A percentile compares a stretch with the other conserved stretches of the same genome.
phyloP scores from a whole-genome alignment of 2,113 vertebrate species.

The Equus przewalskii region DNA sequence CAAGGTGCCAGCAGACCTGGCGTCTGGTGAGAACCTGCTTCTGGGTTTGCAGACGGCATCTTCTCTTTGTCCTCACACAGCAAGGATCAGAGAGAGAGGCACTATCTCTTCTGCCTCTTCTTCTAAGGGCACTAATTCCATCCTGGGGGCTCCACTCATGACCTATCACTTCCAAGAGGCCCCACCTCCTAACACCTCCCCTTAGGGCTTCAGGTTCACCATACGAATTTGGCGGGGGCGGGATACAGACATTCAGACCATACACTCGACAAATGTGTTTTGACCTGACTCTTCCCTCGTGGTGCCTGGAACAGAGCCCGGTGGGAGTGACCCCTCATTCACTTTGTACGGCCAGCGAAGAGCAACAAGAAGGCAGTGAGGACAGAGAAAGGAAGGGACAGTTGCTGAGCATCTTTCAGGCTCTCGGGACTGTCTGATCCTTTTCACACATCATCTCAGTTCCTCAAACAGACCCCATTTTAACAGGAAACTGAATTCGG shows the following conservation, averaged over 20 bases:
- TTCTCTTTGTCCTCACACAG: neutral
- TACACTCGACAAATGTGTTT: neutral
- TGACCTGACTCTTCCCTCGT: too few species aligned
- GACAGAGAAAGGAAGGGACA: neutral
- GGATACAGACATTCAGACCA: neutral
- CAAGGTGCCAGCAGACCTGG: neutral
- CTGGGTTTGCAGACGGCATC: neutral
- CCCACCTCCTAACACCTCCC: too few species aligned
- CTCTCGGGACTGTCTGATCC: too few species aligned
- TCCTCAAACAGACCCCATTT: too few species aligned
- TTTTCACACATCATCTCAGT: too few species aligned
- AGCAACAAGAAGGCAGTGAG: neutral
- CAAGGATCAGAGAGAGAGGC: neutral
- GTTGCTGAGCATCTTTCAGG: neutral
- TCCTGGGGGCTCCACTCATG: neutral
- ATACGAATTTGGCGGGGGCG: too few species aligned
- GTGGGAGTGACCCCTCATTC: too few species aligned
- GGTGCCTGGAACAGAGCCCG: neutral
- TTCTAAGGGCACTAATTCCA: neutral
- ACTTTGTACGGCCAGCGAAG: neutral
- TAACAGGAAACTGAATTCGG: too few species aligned
- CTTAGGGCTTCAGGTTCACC: too few species aligned
- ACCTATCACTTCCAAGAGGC: too few species aligned
- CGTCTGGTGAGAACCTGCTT: neutral
- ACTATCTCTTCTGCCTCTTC: neutral